These are phyloP conservation scores for Acanthaster planci DNA, from an alignment of 35 echinoderm and acorn worm genomes.

Conservation along the genomic window DNA sequence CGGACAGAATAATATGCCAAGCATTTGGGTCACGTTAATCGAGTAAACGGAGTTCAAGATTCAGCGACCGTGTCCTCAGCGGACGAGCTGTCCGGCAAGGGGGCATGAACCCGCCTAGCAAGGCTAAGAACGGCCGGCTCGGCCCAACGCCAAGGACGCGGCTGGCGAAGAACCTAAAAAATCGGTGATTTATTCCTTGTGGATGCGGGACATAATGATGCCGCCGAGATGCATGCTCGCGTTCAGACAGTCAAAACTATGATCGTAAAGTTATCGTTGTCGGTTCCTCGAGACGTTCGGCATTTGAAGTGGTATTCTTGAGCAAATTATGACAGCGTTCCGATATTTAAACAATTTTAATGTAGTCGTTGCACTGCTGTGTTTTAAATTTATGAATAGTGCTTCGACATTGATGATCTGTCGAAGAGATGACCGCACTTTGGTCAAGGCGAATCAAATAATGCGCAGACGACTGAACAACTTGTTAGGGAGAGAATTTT, in stretches of 20 bases:
- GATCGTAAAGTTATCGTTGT: background rate
- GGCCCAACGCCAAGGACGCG: background rate
- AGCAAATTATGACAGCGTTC: background rate
- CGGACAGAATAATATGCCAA: slow-evolving; percentile 17
- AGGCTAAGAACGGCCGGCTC: background rate
- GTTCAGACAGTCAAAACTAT: background rate
- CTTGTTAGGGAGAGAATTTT: no score
- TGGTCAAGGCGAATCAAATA: background rate
- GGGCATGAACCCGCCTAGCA: slow-evolving; percentile 8
- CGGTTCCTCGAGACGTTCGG: background rate
- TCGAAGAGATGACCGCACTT: background rate
- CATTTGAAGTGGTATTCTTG: background rate
- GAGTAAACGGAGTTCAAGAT: slow-evolving; percentile 16
- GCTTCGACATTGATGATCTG: background rate
- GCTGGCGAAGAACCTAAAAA: background rate
- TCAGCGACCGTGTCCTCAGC: background rate
- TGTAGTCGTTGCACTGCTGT: background rate
- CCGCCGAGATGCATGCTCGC: background rate
- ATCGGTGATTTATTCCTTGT: background rate
- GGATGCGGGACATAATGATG: background rate
- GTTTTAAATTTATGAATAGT: background rate
- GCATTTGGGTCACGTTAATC: slow-evolving; percentile 28
- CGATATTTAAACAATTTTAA: slow-evolving; percentile 3
- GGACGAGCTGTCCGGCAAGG: background rate
- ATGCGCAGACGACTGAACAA: no score